Evolutionary conservation across 2,888 invertebrate genomes (phyloP).

Genomic region (Branchellion lobata): DNA sequence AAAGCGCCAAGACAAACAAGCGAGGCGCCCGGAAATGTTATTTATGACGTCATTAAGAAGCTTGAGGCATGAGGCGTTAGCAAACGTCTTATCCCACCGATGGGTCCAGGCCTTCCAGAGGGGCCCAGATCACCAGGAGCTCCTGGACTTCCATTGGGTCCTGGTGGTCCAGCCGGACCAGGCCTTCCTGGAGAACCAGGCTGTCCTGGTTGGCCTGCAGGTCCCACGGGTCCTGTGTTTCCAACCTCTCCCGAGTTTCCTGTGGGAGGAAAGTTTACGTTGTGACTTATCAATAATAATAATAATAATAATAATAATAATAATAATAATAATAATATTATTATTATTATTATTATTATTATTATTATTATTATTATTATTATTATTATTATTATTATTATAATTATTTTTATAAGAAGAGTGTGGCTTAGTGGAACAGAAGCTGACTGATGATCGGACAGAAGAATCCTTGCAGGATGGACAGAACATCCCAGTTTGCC

Average conservation of each 20-base stretch:
- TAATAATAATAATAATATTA: not conserved
- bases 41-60: no score
- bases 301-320: not conserved
- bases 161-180: slow-evolving; percentile 60
- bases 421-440: no score
- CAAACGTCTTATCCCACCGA: no score
- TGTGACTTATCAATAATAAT: not conserved
- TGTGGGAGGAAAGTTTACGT: not conserved
- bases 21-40: no score
- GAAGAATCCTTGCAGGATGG: not conserved
- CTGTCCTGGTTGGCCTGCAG: slow-evolving; percentile 63
- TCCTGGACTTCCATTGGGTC: slow-evolving; percentile 71
- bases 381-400: not conserved
- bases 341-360: not conserved
- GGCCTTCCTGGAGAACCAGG: slow-evolving; percentile 53
- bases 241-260: slow-evolving; percentile 30
- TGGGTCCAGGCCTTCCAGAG: slow-evolving; percentile 49
- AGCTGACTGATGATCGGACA: slow-evolving; percentile 25
- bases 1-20: no score
- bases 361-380: not conserved
- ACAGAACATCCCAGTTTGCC: not conserved
- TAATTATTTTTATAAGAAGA: no score
- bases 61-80: no score
- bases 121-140: slow-evolving; percentile 65
- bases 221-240: slow-evolving; percentile 51